These are phyloP conservation scores for Chaetodon auriga DNA, from an alignment of 2,113 vertebrate species.

Conservation along the genomic window DNA sequence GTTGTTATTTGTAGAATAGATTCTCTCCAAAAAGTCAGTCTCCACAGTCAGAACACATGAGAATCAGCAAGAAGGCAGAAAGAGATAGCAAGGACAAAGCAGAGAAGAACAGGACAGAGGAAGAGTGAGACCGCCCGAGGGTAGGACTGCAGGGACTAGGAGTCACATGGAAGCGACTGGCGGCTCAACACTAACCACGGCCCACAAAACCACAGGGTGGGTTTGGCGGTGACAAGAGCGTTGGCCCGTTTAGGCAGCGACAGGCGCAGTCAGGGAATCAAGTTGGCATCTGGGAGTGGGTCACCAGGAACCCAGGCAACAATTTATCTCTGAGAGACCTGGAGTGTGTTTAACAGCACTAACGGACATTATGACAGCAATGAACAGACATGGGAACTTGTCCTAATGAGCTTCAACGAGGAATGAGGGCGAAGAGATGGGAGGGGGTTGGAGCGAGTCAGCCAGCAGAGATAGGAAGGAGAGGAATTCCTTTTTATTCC, in stretches of 20 bases:
- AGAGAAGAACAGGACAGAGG: slow-evolving; percentile 6
- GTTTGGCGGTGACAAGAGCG: slow-evolving; percentile 10
- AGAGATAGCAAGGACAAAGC: slow-evolving; percentile 6
- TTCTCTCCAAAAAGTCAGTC: slow-evolving; percentile 6
- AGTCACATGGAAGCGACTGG: slow-evolving; percentile 40
- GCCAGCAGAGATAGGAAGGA: slow-evolving; percentile 26
- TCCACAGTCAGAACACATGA: neutral
- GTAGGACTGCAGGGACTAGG: slow-evolving; percentile 32
- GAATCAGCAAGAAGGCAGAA: neutral
- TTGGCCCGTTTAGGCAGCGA: slow-evolving; percentile 34
- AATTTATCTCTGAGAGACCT: slow-evolving; percentile 8
- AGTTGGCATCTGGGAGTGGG: slow-evolving; percentile 9
- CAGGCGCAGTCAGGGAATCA: slow-evolving; percentile 11
- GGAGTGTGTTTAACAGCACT: slow-evolving; percentile 16
- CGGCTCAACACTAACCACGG: slow-evolving; percentile 53
- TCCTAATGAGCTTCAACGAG: slow-evolving; percentile 26
- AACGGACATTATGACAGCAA: slow-evolving; percentile 16
- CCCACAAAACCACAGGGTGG: slow-evolving; percentile 61
- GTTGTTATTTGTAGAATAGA: neutral
- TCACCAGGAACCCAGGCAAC: slow-evolving; percentile 23
- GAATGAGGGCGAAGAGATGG: neutral
- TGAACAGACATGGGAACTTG: slow-evolving; percentile 31
- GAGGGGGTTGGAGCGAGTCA: neutral
- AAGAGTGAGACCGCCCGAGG: slow-evolving; percentile 24
- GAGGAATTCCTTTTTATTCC: slow-evolving; percentile 31